A percentile compares a stretch with the other conserved stretches of the same genome.
Evolutionary conservation across 2,797 vertebrate genomes (phyloP).

Genomic region (Acropternis orthonyx): DNA sequence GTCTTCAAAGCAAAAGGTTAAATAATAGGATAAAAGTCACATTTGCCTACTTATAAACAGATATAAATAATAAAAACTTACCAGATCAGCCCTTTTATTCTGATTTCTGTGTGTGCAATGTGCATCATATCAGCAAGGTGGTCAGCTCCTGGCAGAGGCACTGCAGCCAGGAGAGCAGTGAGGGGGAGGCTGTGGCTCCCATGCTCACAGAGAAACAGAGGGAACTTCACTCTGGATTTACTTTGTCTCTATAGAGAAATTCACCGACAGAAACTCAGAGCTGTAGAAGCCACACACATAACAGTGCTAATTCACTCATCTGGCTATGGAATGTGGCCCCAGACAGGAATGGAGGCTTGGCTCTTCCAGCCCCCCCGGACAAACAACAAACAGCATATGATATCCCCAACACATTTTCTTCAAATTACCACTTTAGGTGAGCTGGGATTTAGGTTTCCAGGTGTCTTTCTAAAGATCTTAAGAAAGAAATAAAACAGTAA

Average conservation of each 20-base stretch:
- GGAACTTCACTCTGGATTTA: neutral
- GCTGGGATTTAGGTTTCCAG: neutral
- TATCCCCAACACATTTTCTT: neutral
- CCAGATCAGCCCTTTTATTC: neutral
- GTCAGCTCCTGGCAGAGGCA: neutral
- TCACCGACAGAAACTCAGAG: neutral
- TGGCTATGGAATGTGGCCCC: neutral
- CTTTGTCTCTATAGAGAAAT: neutral
- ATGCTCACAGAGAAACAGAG: neutral
- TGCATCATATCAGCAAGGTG: fast-evolving
- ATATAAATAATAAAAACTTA: neutral
- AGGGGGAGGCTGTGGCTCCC: neutral
- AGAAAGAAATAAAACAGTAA: neutral
- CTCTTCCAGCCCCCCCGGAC: neutral
- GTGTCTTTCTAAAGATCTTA: neutral
- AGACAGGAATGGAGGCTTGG: neutral
- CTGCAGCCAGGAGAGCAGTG: fast-evolving
- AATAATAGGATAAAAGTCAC: neutral
- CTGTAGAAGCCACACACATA: neutral
- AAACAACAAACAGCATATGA: neutral
- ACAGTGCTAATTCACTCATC: fast-evolving
- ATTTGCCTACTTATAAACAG: neutral
- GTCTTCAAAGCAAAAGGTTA: constrained; percentile 32
- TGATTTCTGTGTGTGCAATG: neutral
- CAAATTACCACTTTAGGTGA: neutral